Evolutionary conservation across 2,888 invertebrate genomes (phyloP).

Genomic region (Agrypnus murinus): DNA sequence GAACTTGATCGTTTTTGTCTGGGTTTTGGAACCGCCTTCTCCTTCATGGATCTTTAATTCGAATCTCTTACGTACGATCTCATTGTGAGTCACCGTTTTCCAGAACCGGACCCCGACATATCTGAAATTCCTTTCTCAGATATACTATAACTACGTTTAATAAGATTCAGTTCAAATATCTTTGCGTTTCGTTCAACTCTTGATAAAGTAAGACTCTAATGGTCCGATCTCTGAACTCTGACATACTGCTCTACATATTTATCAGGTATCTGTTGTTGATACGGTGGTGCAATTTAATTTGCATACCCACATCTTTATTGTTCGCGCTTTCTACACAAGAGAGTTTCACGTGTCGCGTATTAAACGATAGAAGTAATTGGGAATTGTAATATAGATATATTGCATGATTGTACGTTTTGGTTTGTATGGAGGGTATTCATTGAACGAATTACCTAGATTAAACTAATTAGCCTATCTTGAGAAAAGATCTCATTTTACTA

Average conservation of each 20-base stretch:
- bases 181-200: not conserved
- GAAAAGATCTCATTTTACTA: too few relatives aligned
- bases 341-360: conserved; percentile 21
- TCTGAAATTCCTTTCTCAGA: conserved; percentile 28
- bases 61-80: conserved; percentile 38
- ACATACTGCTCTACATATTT: conserved; percentile 36
- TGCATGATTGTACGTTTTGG: too few relatives aligned
- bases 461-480: too few relatives aligned
- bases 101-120: conserved; percentile 38
- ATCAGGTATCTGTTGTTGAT: not conserved
- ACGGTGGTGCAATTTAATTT: conserved; percentile 25
- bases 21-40: conserved; percentile 11
- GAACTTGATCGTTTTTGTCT: conserved; percentile 13
- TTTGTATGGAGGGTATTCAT: too few relatives aligned
- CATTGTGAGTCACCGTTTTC: conserved; percentile 41
- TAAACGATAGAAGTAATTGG: conserved; percentile 15
- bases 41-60: conserved; percentile 38
- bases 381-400: conserved; percentile 3
- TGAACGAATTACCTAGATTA: too few relatives aligned
- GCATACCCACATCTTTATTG: conserved; percentile 17
- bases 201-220: not conserved
- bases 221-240: conserved; percentile 28
- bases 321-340: conserved; percentile 41
- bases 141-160: too few relatives aligned
- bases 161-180: conserved; percentile 7